A percentile compares a stretch with the other conserved stretches of the same genome.
Evolutionary conservation across 2,113 vertebrate species (phyloP).

Genomic region (Miniopterus natalensis): DNA sequence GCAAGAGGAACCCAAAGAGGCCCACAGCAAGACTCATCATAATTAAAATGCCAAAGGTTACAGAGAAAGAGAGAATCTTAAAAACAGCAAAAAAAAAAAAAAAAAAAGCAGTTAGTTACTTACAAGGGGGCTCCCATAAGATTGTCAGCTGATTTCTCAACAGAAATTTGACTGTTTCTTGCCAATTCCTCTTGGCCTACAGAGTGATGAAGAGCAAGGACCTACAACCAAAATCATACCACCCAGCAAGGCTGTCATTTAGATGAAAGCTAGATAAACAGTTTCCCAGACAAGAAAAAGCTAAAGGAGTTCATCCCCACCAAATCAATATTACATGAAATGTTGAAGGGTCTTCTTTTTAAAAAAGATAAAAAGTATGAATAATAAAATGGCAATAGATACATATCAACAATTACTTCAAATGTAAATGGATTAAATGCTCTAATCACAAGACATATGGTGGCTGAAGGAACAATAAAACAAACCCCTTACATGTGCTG

Average conservation of each 20-base stretch:
- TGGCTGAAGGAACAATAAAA: background rate
- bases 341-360: background rate
- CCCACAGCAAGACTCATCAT: background rate
- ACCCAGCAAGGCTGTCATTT: background rate
- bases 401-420: background rate
- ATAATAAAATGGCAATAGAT: background rate
- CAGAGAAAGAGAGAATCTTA: background rate
- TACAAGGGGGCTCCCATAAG: background rate
- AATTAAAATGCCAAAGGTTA: background rate
- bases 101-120: background rate
- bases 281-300: background rate
- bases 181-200: background rate
- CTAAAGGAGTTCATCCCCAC: background rate
- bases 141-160: background rate
- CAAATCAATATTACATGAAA: background rate
- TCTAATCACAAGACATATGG: background rate
- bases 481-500: background rate
- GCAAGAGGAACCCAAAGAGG: background rate
- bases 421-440: background rate
- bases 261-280: background rate
- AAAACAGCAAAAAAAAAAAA: background rate
- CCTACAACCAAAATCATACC: background rate
- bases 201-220: background rate
- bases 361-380: background rate
- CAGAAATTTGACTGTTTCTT: background rate